These are phyloP conservation scores for Gymnocypris eckloni DNA, from an alignment of 2,797 vertebrate genomes.

Conservation along the genomic window DNA sequence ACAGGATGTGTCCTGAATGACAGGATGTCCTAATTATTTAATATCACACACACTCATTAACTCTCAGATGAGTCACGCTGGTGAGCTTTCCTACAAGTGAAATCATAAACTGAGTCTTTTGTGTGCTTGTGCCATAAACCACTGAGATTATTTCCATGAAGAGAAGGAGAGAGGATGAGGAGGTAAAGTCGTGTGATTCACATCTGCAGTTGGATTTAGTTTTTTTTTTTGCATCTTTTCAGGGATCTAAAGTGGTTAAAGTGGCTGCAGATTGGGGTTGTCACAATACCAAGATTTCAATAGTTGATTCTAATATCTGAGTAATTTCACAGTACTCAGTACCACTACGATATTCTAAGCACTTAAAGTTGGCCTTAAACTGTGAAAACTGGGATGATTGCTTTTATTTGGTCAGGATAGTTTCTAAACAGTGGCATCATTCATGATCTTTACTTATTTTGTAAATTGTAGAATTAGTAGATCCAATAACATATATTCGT, in stretches of 20 bases:
- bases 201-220: not conserved
- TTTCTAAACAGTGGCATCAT: not conserved
- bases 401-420: not conserved
- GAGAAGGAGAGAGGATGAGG: not conserved
- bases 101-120: constrained; percentile 14
- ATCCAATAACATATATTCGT: not conserved
- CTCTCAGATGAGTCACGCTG: not conserved
- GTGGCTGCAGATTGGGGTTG: not conserved
- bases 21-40: constrained; percentile 6
- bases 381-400: not conserved
- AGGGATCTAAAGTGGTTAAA: not conserved
- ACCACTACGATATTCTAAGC: not conserved
- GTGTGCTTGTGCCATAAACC: constrained; percentile 27
- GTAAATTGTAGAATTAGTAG: not conserved
- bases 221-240: not conserved
- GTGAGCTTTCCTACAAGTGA: not conserved
- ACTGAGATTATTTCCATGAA: not conserved
- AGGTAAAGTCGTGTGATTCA: not conserved
- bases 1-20: not conserved
- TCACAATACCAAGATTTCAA: not conserved
- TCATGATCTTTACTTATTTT: not conserved
- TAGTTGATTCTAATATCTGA: not conserved
- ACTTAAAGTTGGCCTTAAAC: not conserved
- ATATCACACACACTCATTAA: constrained; percentile 1
- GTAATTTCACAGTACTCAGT: not conserved